These are phyloP conservation scores for Micromesistius poutassou DNA, from an alignment of 2,797 vertebrate genomes.

Conservation along the genomic window DNA sequence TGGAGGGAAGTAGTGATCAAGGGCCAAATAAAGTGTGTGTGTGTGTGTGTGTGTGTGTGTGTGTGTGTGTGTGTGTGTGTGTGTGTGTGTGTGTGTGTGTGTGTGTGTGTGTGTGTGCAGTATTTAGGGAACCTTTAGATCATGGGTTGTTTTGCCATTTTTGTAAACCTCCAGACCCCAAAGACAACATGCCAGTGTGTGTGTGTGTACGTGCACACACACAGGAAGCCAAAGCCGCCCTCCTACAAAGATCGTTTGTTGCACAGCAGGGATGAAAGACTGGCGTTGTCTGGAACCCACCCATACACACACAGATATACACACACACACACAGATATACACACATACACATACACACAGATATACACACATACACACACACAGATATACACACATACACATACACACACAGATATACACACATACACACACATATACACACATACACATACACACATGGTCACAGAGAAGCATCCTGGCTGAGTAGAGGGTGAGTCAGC, in stretches of 20 bases:
- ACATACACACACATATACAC: neutral
- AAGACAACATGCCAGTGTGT: neutral
- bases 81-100: neutral
- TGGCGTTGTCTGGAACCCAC: neutral
- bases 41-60: neutral
- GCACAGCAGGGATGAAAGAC: neutral
- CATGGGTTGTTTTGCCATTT: slow-evolving; percentile 2
- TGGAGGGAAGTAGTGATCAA: too few species aligned
- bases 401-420: slow-evolving; percentile 17
- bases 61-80: neutral
- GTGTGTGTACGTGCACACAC: neutral
- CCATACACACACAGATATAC: neutral
- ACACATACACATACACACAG: slow-evolving; percentile 8
- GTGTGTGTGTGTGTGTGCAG: too few species aligned
- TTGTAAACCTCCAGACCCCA: neutral
- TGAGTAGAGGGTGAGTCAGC: neutral
- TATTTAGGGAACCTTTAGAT: neutral
- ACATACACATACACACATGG: slow-evolving; percentile 13
- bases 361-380: slow-evolving; percentile 10
- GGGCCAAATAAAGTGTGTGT: neutral
- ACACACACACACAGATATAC: slow-evolving; percentile 15
- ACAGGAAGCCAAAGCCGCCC: neutral
- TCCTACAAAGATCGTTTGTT: neutral
- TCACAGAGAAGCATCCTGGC: neutral
- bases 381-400: neutral